Percentiles rank a stretch among this genome's conserved stretches.
Conservation (phyloP, 2,888 invertebrate genomes). For the Arctia plantaginis region DNA sequence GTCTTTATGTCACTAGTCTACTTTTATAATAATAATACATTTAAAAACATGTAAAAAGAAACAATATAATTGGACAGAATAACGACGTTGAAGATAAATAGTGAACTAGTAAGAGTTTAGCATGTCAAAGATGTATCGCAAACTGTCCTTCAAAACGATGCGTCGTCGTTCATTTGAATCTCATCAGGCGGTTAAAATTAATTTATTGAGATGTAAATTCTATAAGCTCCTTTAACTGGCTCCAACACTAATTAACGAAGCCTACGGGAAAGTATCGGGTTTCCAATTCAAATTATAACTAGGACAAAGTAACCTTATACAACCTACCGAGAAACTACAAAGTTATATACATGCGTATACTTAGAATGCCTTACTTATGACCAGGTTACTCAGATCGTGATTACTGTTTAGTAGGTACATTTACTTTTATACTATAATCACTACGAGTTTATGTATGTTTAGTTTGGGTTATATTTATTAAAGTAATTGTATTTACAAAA, state of each 20-base stretch:
- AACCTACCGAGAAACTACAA: not conserved
- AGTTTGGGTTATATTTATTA: no score
- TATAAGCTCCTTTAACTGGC: constrained; percentile 4
- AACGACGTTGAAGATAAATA: not conserved
- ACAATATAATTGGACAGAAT: not conserved
- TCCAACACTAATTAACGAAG: constrained; percentile 1
- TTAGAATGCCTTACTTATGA: not conserved
- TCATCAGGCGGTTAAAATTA: constrained; percentile 3
- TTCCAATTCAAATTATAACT: not conserved
- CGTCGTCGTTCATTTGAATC: constrained; percentile 7
- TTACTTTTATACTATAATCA: no score
- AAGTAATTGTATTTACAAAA: no score
- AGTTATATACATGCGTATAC: not conserved
- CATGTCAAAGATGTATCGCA: not conserved
- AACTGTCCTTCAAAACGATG: not conserved
- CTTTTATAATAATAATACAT: no score
- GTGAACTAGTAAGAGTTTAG: not conserved
- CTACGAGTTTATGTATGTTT: no score
- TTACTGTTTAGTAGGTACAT: not conserved
- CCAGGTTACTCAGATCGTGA: not conserved
- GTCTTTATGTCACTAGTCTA: no score
- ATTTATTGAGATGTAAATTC: constrained; percentile 16
- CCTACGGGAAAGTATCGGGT: constrained; percentile 9
- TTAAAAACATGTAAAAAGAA: no score
- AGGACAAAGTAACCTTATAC: not conserved